Conservation (phyloP, 2,797 vertebrate species). For the Gallinago nigripennis region DNA sequence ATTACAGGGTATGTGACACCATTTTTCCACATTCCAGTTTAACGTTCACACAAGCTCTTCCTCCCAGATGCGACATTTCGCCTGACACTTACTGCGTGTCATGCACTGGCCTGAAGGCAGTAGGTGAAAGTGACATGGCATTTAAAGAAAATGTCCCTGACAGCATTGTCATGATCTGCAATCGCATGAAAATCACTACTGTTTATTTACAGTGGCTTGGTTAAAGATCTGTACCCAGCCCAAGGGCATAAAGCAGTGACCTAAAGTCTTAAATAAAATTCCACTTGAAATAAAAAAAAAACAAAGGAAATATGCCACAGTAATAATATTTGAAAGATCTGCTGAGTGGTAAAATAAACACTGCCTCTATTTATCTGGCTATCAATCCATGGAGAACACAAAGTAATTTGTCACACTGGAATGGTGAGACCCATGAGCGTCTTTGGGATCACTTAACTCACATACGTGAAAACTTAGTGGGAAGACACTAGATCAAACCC, state of each 20-base stretch:
- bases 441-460: not conserved
- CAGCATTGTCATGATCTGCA: conserved; percentile 4
- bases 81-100: conserved; percentile 40
- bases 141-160: conserved; percentile 41
- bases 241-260: conserved; percentile 51
- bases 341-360: conserved; percentile 65
- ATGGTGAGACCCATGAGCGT: not conserved
- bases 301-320: conserved; percentile 55
- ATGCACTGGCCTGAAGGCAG: conserved; percentile 24
- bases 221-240: conserved; percentile 52
- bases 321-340: conserved; percentile 72
- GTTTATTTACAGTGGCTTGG: conserved; percentile 51
- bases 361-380: conserved; percentile 46
- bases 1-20: conserved; percentile 43
- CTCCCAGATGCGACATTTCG: conserved; percentile 55
- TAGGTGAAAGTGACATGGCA: conserved; percentile 51
- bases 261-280: conserved; percentile 65
- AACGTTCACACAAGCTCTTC: conserved; percentile 12
- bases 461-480: not conserved
- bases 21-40: conserved; percentile 52
- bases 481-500: not conserved
- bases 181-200: not conserved
- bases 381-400: not conserved
- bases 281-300: conserved; percentile 69
- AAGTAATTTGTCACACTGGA: conserved; percentile 12